Percentiles rank a stretch among this genome's conserved stretches.
Evolutionary conservation across 2,888 invertebrate species (phyloP).

Genomic region (Eupithecia insigniata): DNA sequence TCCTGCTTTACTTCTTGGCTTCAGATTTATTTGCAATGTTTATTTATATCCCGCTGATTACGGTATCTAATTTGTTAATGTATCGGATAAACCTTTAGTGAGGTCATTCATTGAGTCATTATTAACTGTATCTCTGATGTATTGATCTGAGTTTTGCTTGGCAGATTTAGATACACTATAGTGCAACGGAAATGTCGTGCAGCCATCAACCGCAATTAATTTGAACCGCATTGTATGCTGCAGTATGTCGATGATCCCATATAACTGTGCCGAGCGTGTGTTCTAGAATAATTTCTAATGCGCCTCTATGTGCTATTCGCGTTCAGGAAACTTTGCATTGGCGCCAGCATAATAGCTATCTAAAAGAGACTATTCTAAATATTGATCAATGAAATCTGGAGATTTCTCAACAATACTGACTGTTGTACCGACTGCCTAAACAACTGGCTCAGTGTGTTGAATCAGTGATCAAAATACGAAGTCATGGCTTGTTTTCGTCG

Average conservation of each 20-base stretch:
- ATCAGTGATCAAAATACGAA: not conserved
- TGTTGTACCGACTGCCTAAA: not conserved
- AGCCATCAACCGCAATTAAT: slow-evolving; percentile 61
- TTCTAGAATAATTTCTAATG: slow-evolving; percentile 18
- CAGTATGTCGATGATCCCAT: slow-evolving; percentile 32
- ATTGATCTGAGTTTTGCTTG: slow-evolving; percentile 14
- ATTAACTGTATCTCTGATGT: not conserved
- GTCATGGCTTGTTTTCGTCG: not conserved
- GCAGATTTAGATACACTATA: slow-evolving; percentile 24
- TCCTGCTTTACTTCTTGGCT: slow-evolving; percentile 35
- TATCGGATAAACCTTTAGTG: slow-evolving; percentile 10
- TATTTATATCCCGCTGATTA: slow-evolving; percentile 27
- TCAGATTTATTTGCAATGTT: slow-evolving; percentile 28
- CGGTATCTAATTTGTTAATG: slow-evolving; percentile 22
- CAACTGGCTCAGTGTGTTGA: slow-evolving; percentile 3
- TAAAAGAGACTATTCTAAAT: slow-evolving; percentile 22
- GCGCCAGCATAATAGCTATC: slow-evolving; percentile 20
- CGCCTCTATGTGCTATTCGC: not conserved
- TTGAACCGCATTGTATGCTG: slow-evolving; percentile 64
- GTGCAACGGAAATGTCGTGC: slow-evolving; percentile 60
- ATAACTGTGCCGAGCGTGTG: slow-evolving; percentile 27
- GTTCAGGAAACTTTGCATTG: slow-evolving; percentile 10
- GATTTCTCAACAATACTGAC: slow-evolving; percentile 12
- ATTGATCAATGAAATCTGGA: slow-evolving; percentile 21
- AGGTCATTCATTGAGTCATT: slow-evolving; percentile 4